Evolutionary conservation across 2,797 vertebrate genomes (phyloP), one percentile per base, ranked within the genome.

Genomic region (Onychomys leucogaster): DNA sequence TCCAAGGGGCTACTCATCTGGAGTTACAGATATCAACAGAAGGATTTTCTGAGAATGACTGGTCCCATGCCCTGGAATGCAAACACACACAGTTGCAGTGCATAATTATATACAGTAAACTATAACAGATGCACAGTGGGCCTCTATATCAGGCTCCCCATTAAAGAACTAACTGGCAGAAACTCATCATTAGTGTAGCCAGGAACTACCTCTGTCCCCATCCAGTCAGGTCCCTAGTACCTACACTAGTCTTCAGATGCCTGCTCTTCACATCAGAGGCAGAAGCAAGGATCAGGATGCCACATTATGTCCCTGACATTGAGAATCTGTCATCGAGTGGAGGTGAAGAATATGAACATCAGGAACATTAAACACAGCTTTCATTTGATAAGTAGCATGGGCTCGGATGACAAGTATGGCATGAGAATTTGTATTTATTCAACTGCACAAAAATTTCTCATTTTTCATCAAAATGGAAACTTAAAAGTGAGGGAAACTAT

Each of bases 21-120:
- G 49, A 97, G 84, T 92, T 82, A 65, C 3, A 93, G 87, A 91
- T 91, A 63, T 81, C 77, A 89, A 75, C 52, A 59, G 17, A 85
- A 94, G 90, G 77, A 94, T 96, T 91, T 96, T 75, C 73, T 16
- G 63, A 87, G 63, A 94, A 87, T 77, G 94, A 92, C 88, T 91
- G 90, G 90, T 96, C 85, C 91, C 37, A 85, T 0, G 14, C 87
- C 84, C 89, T 91, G 91, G 94, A 95, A 96, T 96, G 94, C 93
- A 95, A 96, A 85, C 89, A 85, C 1, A 23, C 75, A 57, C n/a
- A 34, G 80, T 91, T 80, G 83, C 63, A 86, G 85, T 89, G 65
- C 82, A 34, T 97, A 94, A 96, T 96, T 95, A 97, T 93, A 95
- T 90, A 92, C 76, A 81, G 95, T 92, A 76, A 92, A 89, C 92